Conservation (phyloP, 2,113 vertebrate genomes). For the Scortum barcoo region DNA sequence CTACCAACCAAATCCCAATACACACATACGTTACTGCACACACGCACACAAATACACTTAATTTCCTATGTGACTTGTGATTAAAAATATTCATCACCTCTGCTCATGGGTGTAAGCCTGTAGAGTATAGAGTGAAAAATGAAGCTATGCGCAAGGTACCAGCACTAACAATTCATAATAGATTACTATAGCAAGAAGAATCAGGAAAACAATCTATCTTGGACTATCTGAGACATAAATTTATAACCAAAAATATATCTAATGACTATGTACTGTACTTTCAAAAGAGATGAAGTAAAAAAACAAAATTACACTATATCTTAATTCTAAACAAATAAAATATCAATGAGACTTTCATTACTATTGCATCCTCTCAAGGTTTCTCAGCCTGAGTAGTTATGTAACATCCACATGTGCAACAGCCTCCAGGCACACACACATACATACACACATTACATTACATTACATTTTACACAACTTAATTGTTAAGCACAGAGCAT, state of each 20-base stretch:
- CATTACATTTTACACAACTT: slow-evolving; percentile 15
- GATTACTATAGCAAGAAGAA: slow-evolving; percentile 6
- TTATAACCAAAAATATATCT: not conserved
- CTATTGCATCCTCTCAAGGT: slow-evolving; percentile 50
- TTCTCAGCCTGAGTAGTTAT: slow-evolving; percentile 57
- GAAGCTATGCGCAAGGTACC: not conserved
- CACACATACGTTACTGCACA: slow-evolving; percentile 14
- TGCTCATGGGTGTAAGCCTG: slow-evolving; percentile 23
- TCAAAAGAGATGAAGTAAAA: not conserved
- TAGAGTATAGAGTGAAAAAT: slow-evolving; percentile 38
- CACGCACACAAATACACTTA: slow-evolving; percentile 6
- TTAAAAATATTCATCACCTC: slow-evolving; percentile 54
- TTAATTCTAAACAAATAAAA: not conserved
- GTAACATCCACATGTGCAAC: slow-evolving; percentile 63
- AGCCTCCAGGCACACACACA: slow-evolving; percentile 37
- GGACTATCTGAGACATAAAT: slow-evolving; percentile 3
- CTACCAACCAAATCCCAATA: not conserved
- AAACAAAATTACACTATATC: not conserved
- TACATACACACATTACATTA: not conserved
- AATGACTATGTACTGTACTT: slow-evolving; percentile 4
- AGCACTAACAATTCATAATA: slow-evolving; percentile 17
- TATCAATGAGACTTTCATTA: slow-evolving; percentile 49
- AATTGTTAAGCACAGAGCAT: slow-evolving; percentile 6
- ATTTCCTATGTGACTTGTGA: slow-evolving; percentile 52
- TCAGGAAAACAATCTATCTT: slow-evolving; percentile 5